A percentile compares a stretch with the other conserved stretches of the same genome.
Conservation (phyloP, 2,797 vertebrate species). For the Oryzias dopingdopingensis region DNA sequence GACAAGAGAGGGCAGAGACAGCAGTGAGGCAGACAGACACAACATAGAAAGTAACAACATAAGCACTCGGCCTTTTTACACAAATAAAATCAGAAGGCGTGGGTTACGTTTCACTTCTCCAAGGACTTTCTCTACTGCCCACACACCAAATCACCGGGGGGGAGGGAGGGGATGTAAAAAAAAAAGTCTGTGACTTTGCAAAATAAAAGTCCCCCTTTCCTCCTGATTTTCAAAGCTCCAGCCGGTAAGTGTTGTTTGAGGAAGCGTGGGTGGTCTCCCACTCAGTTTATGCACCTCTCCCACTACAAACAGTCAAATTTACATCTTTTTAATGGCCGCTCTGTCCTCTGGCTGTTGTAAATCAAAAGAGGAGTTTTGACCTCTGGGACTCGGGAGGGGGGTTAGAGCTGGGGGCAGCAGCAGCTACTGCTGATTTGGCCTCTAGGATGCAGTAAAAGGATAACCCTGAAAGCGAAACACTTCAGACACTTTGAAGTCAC, state of each 20-base stretch:
- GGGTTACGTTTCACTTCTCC: slow-evolving; percentile 65
- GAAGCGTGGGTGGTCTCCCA: slow-evolving; percentile 75
- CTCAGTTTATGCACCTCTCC: slow-evolving; percentile 63
- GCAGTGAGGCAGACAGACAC: slow-evolving; percentile 56
- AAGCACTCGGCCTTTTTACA: slow-evolving; percentile 18
- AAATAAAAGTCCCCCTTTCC: slow-evolving; percentile 66
- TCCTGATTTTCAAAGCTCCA: slow-evolving; percentile 65
- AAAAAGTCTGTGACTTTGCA: slow-evolving; percentile 74
- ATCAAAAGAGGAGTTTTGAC: slow-evolving; percentile 67
- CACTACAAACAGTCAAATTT: slow-evolving; percentile 70
- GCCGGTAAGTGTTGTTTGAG: slow-evolving; percentile 54
- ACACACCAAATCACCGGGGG: too few species aligned
- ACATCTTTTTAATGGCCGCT: slow-evolving; percentile 73
- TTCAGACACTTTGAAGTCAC: slow-evolving; percentile 24
- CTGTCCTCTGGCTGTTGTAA: slow-evolving; percentile 73
- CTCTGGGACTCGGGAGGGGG: slow-evolving; percentile 54
- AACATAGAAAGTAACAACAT: slow-evolving; percentile 58
- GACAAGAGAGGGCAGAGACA: slow-evolving; percentile 59
- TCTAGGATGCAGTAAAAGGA: slow-evolving; percentile 42
- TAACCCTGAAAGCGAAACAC: slow-evolving; percentile 44
- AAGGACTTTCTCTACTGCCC: background rate
- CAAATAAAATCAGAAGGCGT: slow-evolving; percentile 42
- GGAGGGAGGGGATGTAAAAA: slow-evolving; percentile 38
- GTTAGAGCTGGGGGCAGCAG: slow-evolving; percentile 55
- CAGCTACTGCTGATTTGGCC: slow-evolving; percentile 50